A percentile compares a stretch with the other conserved stretches of the same genome.
phyloP scores from a whole-genome alignment of 2,797 vertebrate genomes.

The Malacoraja senta region DNA sequence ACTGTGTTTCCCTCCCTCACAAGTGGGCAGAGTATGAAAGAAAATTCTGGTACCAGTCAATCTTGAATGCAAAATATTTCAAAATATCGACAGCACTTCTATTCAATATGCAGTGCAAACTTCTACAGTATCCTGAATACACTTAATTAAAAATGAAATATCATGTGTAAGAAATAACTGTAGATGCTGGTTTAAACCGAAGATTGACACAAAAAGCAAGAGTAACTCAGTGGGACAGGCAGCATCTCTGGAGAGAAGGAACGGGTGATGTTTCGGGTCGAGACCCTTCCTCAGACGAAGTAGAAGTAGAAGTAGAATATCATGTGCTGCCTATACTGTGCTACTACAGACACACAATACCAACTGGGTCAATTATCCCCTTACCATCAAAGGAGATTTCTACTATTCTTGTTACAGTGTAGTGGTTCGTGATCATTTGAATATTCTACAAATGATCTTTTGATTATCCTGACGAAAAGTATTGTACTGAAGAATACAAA shows the following conservation, averaged over 20 bases:
- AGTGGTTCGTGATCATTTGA: not conserved
- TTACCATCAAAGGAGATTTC: not conserved
- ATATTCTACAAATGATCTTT: not conserved
- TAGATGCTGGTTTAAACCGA: too few relatives aligned
- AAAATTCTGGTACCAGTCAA: not conserved
- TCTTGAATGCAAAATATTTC: not conserved
- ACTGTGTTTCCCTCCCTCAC: not conserved
- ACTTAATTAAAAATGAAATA: not conserved
- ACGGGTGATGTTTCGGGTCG: too few relatives aligned
- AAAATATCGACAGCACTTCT: not conserved
- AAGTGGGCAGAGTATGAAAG: not conserved
- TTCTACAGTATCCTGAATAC: not conserved
- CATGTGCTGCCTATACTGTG: not conserved
- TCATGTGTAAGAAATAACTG: not conserved
- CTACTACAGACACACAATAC: not conserved
- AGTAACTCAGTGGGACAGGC: too few relatives aligned
- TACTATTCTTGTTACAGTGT: not conserved
- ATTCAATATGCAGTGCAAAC: not conserved
- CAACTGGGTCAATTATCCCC: not conserved
- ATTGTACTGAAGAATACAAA: not conserved
- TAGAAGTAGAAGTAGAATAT: too few relatives aligned
- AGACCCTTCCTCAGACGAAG: too few relatives aligned
- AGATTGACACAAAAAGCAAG: too few relatives aligned
- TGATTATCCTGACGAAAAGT: not conserved
- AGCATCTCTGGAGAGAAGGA: too few relatives aligned